Evolutionary conservation across 2,113 vertebrate species (phyloP).

Genomic region (Nicator chloris): DNA sequence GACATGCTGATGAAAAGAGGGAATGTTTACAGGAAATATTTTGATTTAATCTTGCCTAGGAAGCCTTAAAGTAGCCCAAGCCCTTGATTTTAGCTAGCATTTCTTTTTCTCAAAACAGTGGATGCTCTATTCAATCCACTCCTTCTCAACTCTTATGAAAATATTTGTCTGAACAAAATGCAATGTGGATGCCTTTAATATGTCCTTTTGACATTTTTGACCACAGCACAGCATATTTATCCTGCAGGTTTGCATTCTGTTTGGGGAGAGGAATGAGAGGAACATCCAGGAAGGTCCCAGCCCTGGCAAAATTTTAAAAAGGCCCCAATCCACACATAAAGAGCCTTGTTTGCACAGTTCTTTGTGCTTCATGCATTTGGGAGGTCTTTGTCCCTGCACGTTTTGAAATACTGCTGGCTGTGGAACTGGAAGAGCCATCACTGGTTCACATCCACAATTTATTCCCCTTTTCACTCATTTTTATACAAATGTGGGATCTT

Average conservation of each 20-base stretch:
- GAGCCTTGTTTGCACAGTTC: neutral
- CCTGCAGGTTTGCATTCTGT: neutral
- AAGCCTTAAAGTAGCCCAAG: constrained; percentile 19
- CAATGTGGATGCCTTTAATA: neutral
- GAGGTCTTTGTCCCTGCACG: neutral
- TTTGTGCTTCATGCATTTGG: neutral
- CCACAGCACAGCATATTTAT: neutral
- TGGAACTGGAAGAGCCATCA: neutral
- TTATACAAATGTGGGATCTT: neutral
- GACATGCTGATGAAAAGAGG: constrained; percentile 16
- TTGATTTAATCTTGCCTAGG: constrained; percentile 18
- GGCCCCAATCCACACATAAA: neutral
- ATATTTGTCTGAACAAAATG: neutral
- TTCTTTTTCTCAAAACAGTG: neutral
- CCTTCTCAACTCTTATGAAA: neutral
- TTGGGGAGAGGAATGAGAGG: neutral
- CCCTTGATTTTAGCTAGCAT: neutral
- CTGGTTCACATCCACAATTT: neutral
- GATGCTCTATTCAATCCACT: neutral
- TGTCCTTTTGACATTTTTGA: neutral
- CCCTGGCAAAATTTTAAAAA: neutral
- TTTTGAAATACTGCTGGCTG: neutral
- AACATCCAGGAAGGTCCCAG: neutral
- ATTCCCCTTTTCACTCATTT: neutral
- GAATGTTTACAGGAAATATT: constrained; percentile 16